Evolutionary conservation across 1,140 invertebrate species (phyloP), one percentile per base, ranked within the genome.

Genomic region (Drosophila persimilis): DNA sequence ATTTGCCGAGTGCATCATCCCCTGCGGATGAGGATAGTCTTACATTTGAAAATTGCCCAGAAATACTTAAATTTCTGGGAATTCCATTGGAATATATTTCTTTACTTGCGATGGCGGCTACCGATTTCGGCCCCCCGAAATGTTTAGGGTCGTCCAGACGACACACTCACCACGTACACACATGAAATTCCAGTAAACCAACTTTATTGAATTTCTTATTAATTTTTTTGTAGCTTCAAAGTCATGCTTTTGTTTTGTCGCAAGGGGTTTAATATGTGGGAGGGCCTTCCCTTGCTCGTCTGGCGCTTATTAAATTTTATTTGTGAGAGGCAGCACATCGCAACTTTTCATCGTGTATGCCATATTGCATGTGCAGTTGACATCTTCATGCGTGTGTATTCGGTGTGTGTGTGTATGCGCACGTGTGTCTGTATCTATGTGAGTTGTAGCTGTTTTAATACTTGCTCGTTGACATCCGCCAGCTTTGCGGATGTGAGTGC

Each of bases 281-380:
- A 9, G 43, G n/a, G 47, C 66, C 17, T 17, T 17, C 17, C 17
- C 17, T 17, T 17, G 77, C 69, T 44, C 60, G 53, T 65, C 71
- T 85, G 80, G 80, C 80, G 73, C 81, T 81, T 85, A 85, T 85
- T 85, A 86, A 81, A 85, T 85, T 86, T 80, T 63, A 73, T 86
- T 81, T 86, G 81, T 64, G 62, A 72, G 48, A 43, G 47, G 60
- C 60, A 73, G 72, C 77, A 50, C 22, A 51, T 59, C 50, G 41
- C 62, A 84, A 88, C 73, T 74, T 63, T 88, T 78, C 70, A 72
- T 69, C 44, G 35, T 75, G 60, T 44, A 22, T 69, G 51, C 45
- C 83, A 70, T 56, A 67, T 61, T 81, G 83, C 83, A 86, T 71
- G 74, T 86, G 81, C 81, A 86, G 83, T 78, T 86, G 81, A 88